Evolutionary conservation across 2,888 invertebrate genomes (phyloP).

Genomic region (Pediacus dermestoides): DNA sequence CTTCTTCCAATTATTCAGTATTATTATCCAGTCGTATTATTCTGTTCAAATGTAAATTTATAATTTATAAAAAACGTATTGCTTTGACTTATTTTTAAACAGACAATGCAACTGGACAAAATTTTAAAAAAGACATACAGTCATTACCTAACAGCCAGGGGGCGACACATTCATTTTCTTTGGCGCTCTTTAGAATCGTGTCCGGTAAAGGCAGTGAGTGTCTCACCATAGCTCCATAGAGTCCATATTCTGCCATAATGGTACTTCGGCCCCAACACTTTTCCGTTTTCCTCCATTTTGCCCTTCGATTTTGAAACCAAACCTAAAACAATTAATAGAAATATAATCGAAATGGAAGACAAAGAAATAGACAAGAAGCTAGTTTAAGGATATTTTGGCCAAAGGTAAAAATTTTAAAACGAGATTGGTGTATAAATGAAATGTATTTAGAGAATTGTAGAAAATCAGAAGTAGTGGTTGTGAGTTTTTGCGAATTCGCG

Average conservation of each 20-base stretch:
- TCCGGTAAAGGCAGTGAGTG: conserved; percentile 98
- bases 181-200: conserved; percentile 95
- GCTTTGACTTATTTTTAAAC: conserved; percentile 3
- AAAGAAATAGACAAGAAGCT: no score
- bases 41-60: no score
- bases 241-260: conserved; percentile 99
- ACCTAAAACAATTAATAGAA: conserved; percentile 83
- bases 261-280: conserved; percentile 99
- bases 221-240: conserved; percentile 99
- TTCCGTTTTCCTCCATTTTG: conserved; percentile 99
- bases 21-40: no score
- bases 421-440: no score
- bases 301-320: conserved; percentile 98
- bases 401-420: no score
- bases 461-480: no score
- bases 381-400: no score
- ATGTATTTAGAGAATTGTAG: no score
- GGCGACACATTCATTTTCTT: conserved; percentile 94
- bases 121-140: conserved; percentile 39
- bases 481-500: no score
- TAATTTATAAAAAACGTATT: no score
- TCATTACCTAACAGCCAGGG: conserved; percentile 96
- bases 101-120: neutral
- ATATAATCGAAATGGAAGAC: no score
- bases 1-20: no score